A percentile compares a stretch with the other conserved stretches of the same genome.
Conservation (phyloP, 1,140 invertebrate genomes). For the Magallana angulata region DNA sequence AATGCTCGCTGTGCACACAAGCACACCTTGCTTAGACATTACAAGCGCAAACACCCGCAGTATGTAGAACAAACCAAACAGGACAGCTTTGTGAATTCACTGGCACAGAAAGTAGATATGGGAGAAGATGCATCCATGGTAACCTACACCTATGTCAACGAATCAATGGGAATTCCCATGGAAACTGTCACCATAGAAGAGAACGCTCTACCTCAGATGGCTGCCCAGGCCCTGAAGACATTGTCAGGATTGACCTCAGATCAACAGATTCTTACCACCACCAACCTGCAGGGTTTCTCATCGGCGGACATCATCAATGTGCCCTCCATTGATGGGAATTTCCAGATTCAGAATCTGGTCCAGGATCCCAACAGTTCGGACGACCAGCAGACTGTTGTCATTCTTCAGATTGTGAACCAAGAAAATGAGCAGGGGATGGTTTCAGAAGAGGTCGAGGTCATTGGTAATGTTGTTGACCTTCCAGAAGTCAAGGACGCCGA, state of each 20-base stretch:
- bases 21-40: constrained; percentile 80
- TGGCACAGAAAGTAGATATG: constrained; percentile 59
- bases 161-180: constrained; percentile 13
- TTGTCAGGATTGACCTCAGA: constrained; percentile 60
- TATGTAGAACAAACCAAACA: constrained; percentile 63
- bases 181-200: constrained; percentile 37
- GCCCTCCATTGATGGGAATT: constrained; percentile 30
- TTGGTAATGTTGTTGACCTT: constrained; percentile 17
- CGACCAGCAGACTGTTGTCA: constrained; percentile 72
- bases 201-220: constrained; percentile 64
- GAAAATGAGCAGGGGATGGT: constrained; percentile 50
- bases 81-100: constrained; percentile 62
- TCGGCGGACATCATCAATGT: constrained; percentile 55
- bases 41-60: constrained; percentile 78
- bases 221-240: constrained; percentile 70
- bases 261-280: constrained; percentile 25
- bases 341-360: constrained; percentile 32
- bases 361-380: constrained; percentile 40
- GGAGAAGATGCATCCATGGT: constrained; percentile 19
- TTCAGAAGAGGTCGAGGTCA: constrained; percentile 41
- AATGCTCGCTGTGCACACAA: constrained; percentile 73
- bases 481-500: constrained; percentile 16
- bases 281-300: constrained; percentile 42
- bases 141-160: constrained; percentile 31
- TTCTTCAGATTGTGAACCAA: constrained; percentile 72